Conservation (phyloP, 2,888 invertebrate genomes). For the Spicauda simplicius region DNA sequence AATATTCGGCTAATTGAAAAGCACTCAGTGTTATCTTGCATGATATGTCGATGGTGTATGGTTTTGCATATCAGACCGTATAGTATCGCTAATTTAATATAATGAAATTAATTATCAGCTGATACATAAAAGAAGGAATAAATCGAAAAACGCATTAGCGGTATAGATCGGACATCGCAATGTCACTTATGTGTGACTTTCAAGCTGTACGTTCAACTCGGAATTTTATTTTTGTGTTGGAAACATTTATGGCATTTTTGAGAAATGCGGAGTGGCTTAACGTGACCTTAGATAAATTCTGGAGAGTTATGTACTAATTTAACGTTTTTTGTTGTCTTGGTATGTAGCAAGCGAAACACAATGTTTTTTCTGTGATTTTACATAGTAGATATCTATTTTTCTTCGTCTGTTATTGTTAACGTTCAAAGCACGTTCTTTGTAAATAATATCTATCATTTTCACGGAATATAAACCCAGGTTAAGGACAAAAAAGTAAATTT, state of each 20-base stretch:
- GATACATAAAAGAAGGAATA: slow-evolving; percentile 15
- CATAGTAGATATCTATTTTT: too few relatives aligned
- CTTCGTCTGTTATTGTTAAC: too few relatives aligned
- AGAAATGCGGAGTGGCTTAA: background rate
- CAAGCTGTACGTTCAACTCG: background rate
- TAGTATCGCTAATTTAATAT: slow-evolving; percentile 34
- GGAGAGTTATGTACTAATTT: too few relatives aligned
- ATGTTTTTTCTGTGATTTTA: too few relatives aligned
- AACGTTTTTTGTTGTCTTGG: too few relatives aligned
- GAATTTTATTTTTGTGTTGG: background rate
- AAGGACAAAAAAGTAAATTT: too few relatives aligned
- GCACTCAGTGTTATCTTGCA: slow-evolving; percentile 29
- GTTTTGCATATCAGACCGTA: slow-evolving; percentile 17
- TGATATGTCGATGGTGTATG: background rate
- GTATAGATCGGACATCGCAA: background rate
- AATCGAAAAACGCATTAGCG: slow-evolving; percentile 24
- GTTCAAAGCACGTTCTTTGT: too few relatives aligned
- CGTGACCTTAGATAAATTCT: background rate
- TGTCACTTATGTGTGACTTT: slow-evolving; percentile 11
- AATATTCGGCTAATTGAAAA: slow-evolving; percentile 32
- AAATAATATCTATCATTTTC: too few relatives aligned
- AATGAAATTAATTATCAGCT: slow-evolving; percentile 23
- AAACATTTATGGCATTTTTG: background rate
- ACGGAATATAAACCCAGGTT: too few relatives aligned
- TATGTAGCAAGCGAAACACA: too few relatives aligned